A percentile compares a stretch with the other conserved stretches of the same genome.
Evolutionary conservation across 2,797 vertebrate species (phyloP).

Genomic region (Catostomus latipinnis): DNA sequence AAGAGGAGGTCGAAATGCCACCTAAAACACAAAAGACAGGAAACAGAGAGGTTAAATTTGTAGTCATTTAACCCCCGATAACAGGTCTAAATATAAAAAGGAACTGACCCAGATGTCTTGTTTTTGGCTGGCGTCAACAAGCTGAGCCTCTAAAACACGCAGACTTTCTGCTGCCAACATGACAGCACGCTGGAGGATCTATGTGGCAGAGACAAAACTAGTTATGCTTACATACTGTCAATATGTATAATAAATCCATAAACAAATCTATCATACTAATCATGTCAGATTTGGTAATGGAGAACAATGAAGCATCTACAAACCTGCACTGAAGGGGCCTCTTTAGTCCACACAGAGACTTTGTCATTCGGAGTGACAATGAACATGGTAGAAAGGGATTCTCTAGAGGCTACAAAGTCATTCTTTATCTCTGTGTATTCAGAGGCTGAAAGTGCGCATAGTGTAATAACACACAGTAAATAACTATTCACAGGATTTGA

Average conservation of each 20-base stretch:
- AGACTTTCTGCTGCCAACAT: constrained; percentile 86
- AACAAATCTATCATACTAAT: background rate
- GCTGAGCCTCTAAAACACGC: constrained; percentile 83
- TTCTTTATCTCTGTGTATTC: constrained; percentile 90
- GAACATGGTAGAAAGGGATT: constrained; percentile 89
- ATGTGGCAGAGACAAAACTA: background rate
- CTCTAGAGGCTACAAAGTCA: constrained; percentile 84
- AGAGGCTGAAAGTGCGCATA: constrained; percentile 70
- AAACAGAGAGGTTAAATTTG: constrained; percentile 26
- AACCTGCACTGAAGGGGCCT: constrained; percentile 87
- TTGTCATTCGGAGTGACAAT: constrained; percentile 90
- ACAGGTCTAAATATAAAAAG: background rate
- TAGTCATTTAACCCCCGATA: no score
- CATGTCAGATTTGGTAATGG: background rate
- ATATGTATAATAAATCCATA: background rate
- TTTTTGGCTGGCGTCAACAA: constrained; percentile 78
- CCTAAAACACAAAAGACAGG: constrained; percentile 69
- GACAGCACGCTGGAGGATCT: constrained; percentile 90
- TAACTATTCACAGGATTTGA: background rate
- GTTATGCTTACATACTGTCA: background rate
- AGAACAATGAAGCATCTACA: constrained; percentile 43
- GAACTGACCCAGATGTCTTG: constrained; percentile 88
- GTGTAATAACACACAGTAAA: background rate
- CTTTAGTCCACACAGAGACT: constrained; percentile 89
- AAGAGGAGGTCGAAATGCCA: constrained; percentile 89